phyloP scores from a whole-genome alignment of 2,888 invertebrate genomes.

The Eupithecia centaureata region DNA sequence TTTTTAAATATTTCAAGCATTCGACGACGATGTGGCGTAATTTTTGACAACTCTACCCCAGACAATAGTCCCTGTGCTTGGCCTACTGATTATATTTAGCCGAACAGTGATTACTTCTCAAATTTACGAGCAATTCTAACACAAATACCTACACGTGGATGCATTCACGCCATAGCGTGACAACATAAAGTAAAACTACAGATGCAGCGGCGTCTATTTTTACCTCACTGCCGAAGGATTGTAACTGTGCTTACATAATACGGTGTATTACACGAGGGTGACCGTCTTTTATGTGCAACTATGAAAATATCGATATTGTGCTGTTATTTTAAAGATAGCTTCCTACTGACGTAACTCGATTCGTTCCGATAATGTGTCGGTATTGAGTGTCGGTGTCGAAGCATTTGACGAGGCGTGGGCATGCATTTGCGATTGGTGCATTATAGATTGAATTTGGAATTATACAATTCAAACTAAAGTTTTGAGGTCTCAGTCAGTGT shows the following conservation, averaged over 20 bases:
- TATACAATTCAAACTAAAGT: background rate
- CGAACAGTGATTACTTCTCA: background rate
- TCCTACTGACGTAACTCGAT: slow-evolving; percentile 55
- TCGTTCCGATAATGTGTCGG: slow-evolving; percentile 46
- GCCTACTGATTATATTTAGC: background rate
- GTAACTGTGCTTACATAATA: slow-evolving; percentile 8
- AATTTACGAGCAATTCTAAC: background rate
- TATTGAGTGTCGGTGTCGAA: slow-evolving; percentile 43
- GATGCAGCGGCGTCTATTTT: slow-evolving; percentile 5
- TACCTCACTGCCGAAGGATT: slow-evolving; percentile 3
- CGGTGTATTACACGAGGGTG: background rate
- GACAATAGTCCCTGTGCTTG: too few species aligned
- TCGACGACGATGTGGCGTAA: too few species aligned
- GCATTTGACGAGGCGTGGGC: slow-evolving; percentile 53
- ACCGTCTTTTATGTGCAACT: slow-evolving; percentile 55
- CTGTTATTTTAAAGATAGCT: slow-evolving; percentile 45
- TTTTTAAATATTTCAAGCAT: too few species aligned
- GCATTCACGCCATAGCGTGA: background rate
- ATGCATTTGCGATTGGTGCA: slow-evolving; percentile 39
- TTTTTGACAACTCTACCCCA: too few species aligned
- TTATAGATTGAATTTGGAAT: background rate
- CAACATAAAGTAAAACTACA: background rate
- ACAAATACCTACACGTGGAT: background rate
- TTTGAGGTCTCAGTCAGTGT: background rate
- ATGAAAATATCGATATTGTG: slow-evolving; percentile 47